Base-by-base conservation (phyloP, 2,888 invertebrate species). In the Drosophila formosana region DNA sequence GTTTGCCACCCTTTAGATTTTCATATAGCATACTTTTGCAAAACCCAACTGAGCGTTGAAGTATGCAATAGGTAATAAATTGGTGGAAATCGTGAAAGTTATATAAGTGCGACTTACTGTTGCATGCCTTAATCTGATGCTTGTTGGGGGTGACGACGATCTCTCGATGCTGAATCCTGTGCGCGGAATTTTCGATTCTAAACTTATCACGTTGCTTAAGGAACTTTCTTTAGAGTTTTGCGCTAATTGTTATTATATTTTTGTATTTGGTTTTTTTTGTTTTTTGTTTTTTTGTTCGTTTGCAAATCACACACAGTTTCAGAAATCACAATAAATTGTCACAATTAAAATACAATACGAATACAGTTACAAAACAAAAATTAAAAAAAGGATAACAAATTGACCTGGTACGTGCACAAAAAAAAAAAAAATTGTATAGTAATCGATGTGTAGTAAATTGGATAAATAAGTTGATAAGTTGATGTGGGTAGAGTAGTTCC, bases 281-380 rank as follows among this genome's bases (percentile, higher is more conserved):
- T 6, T 52, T 56, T 25, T n/a, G n/a, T n/a, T 18, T 32, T 56
- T 39, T 74, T 43, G 70, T 75, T 77, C 51, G 72, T 88, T 88
- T 76, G 84, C 78, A 75, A 75, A 90, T 88, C 88, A 90, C 90
- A 89, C 73, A 89, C 73, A 73, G 76, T 80, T 84, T 75, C 75
- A 73, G 69, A 80, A 75, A 80, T 82, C 73, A 76, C 81, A 85
- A 85, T 81, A 32, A 53, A 64, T 84, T 87, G 58, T 39, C 75
- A 78, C 81, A 63, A 68, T 70, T 74, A 84, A 66, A 82, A 77
- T 69, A 49, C 66, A 50, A 34, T 30, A 30, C 30, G 30, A 30
- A 7, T 30, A 30, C 30, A 6, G 37, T 23, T 18, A 18, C 18
- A 39, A 2, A 30, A 34, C 8, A 58, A 50, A 28, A 18, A 25